Conservation (phyloP, 2,113 vertebrate genomes). For the Montifringilla adamsi region DNA sequence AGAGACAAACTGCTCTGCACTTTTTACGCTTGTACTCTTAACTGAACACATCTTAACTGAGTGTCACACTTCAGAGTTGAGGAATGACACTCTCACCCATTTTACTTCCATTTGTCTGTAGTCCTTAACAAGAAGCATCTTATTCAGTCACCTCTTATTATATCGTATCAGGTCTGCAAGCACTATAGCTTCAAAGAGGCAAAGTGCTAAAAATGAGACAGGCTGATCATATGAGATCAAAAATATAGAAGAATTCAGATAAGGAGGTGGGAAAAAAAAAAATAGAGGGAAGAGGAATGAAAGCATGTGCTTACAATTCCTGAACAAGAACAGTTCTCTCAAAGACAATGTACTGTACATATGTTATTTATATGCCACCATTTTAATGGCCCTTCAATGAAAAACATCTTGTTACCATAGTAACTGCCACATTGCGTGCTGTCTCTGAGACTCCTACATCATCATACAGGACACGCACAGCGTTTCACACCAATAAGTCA, state of each 20-base stretch:
- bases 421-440: constrained; percentile 66
- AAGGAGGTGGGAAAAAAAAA: neutral
- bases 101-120: constrained; percentile 33
- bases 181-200: constrained; percentile 61
- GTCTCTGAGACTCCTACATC: constrained; percentile 61
- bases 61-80: neutral
- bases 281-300: neutral
- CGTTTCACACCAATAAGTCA: constrained; percentile 55
- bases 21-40: neutral
- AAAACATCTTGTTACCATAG: constrained; percentile 77
- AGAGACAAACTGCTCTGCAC: neutral
- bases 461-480: constrained; percentile 55
- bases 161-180: neutral
- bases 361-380: constrained; percentile 77
- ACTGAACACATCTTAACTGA: neutral
- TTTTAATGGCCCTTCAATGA: constrained; percentile 73
- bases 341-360: constrained; percentile 68
- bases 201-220: constrained; percentile 10
- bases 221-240: constrained; percentile 59
- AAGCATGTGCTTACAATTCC: constrained; percentile 57
- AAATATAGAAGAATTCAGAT: constrained; percentile 47
- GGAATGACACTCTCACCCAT: constrained; percentile 7
- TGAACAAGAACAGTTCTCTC: constrained; percentile 56
- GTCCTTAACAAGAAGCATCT: neutral
- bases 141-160: constrained; percentile 30